Percentiles rank a stretch among this genome's conserved stretches.
Conservation (phyloP, 1,140 invertebrate genomes). For the Sitodiplosis mosellana region DNA sequence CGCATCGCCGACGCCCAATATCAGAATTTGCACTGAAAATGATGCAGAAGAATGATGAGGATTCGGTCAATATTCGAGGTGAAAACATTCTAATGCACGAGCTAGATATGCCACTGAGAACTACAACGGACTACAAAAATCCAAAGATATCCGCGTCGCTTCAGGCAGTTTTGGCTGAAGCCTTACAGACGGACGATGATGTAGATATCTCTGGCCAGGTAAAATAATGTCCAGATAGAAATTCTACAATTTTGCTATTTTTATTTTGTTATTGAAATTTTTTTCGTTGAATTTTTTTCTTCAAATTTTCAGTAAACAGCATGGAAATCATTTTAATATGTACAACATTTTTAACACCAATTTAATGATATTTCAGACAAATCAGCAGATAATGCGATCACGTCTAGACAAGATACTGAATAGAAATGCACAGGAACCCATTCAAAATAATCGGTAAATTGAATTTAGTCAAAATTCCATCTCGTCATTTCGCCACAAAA, state of each 20-base stretch:
- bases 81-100: slow-evolving; percentile 73
- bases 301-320: slow-evolving; percentile 17
- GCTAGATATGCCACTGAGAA: slow-evolving; percentile 58
- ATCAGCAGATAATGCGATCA: slow-evolving; percentile 10
- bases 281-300: slow-evolving; percentile 2
- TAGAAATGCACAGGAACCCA: slow-evolving; percentile 19
- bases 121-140: slow-evolving; percentile 59
- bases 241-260: too few species aligned
- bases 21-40: slow-evolving; percentile 53
- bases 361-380: not conserved
- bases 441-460: slow-evolving; percentile 4
- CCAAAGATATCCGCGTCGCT: slow-evolving; percentile 50
- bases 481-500: too few species aligned
- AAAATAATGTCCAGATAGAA: too few species aligned
- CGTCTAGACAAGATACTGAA: slow-evolving; percentile 23
- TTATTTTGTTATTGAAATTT: not conserved
- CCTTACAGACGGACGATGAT: slow-evolving; percentile 49
- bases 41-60: slow-evolving; percentile 28
- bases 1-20: slow-evolving; percentile 42
- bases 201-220: slow-evolving; percentile 32
- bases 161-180: slow-evolving; percentile 53
- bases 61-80: slow-evolving; percentile 39
- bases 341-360: too few species aligned
- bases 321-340: too few species aligned
- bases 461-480: slow-evolving; percentile 2